Evolutionary conservation across 2,113 vertebrate genomes (phyloP), one percentile per base, ranked within the genome.

Genomic region (Melanocharis versteri): DNA sequence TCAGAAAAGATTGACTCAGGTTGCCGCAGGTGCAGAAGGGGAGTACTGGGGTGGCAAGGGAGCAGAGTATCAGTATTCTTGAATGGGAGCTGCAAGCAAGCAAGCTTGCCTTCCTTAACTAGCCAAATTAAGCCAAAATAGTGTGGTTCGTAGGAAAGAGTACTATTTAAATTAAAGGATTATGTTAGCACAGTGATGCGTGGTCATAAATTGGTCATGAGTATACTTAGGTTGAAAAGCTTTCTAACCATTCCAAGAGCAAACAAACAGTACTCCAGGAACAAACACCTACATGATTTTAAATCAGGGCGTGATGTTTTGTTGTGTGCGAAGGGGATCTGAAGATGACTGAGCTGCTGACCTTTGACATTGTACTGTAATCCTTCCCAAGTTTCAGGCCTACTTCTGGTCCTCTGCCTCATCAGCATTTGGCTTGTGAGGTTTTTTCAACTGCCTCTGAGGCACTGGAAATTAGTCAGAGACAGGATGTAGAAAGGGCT

Each of bases 381-480:
- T 37, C 16, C 28, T 83, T 90, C 83, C 42, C 7, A 11, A 83
- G 60, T 54, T 92, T 54, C 42, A 83, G 64, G 23, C 30, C 31
- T 70, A 9, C 53, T 82, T 81, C 50, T 90, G 47, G 27, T 92
- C 68, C 45, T 73, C 62, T 81, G 14, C 23, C 13, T 45, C 68
- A 47, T 70, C 54, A 83, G 47, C 68, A 47, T 62, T 70, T 86
- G 39, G 23, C 51, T 70, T 33, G 33, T 73, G 68, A 93, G 54
- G 13, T 33, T 90, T 90, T 83, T 83, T 90, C 42, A 72, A 19
- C 76, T 90, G 79, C 64, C 71, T 70, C 68, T 70, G 90, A 92
- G 80, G 85, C 88, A 76, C 88, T 95, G 86, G 76, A 92, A 81
- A 84, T 96, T 86, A 94, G 68, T 92, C 92, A 95, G 82, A 80